These are phyloP conservation scores for Phyllotreta cruciferae DNA, from an alignment of 2,888 invertebrate genomes.

Conservation along the genomic window DNA sequence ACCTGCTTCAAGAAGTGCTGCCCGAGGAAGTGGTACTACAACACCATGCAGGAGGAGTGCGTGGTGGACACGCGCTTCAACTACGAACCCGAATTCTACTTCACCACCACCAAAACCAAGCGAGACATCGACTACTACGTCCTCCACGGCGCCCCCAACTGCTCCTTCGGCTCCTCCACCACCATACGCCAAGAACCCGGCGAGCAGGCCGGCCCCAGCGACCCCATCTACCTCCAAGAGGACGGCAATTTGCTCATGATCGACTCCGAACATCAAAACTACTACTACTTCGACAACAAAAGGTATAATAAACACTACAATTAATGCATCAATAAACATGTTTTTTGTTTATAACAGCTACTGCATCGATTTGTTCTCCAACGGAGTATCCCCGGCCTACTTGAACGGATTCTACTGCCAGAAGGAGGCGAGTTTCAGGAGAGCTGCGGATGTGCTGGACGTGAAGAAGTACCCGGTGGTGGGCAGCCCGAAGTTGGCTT, in stretches of 20 bases:
- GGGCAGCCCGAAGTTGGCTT: too few species aligned
- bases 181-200: conserved; percentile 16
- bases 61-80: not conserved
- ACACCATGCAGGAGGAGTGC: conserved; percentile 25
- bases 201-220: not conserved
- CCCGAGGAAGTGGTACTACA: conserved; percentile 32
- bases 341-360: too few species aligned
- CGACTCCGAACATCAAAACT: not conserved
- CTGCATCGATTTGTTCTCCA: conserved; percentile 39
- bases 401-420: conserved; percentile 38
- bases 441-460: not conserved
- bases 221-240: conserved; percentile 25
- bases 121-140: conserved; percentile 22
- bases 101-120: conserved; percentile 1
- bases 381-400: conserved; percentile 26
- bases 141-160: conserved; percentile 25
- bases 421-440: conserved; percentile 15
- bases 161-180: conserved; percentile 23
- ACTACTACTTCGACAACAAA: conserved; percentile 19
- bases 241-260: conserved; percentile 30
- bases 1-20: conserved; percentile 41
- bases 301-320: conserved; percentile 18
- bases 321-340: too few species aligned
- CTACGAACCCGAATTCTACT: conserved; percentile 27
- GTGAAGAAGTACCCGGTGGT: too few species aligned